Evolutionary conservation across 92 coral and sea anemone genomes (phyloP).

Genomic region (Epizoanthus ramosus): DNA sequence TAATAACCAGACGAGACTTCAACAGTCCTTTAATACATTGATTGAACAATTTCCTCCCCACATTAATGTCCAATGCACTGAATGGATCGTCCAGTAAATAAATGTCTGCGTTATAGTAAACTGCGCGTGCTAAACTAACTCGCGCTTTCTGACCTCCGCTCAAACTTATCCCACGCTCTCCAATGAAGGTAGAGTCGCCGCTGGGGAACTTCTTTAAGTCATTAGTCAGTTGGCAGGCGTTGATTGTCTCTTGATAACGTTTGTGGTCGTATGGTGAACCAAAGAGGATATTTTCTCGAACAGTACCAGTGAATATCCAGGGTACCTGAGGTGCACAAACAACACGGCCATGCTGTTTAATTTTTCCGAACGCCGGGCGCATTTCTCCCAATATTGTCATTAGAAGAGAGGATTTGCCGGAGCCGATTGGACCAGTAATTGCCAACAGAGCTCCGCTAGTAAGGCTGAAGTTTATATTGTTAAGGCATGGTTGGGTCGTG

Average conservation of each 20-base stretch:
- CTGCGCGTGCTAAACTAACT: conserved; percentile 50
- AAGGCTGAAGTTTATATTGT: conserved; percentile 30
- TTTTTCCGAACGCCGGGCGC: conserved; percentile 18
- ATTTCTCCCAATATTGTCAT: conserved; percentile 46
- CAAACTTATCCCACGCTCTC: conserved; percentile 42
- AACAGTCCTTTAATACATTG: conserved; percentile 35
- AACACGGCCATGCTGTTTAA: conserved; percentile 30
- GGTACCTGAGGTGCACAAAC: conserved; percentile 40
- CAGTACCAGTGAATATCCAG: conserved; percentile 48
- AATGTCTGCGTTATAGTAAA: conserved; percentile 46
- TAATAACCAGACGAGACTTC: conserved; percentile 14
- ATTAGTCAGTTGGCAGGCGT: conserved; percentile 32
- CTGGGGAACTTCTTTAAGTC: conserved; percentile 36
- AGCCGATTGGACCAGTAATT: conserved; percentile 44
- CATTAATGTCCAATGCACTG: conserved; percentile 35
- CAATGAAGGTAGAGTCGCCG: conserved; percentile 38
- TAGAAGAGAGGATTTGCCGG: conserved; percentile 44
- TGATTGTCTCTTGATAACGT: conserved; percentile 4
- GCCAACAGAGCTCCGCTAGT: conserved; percentile 34
- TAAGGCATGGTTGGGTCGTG: conserved; percentile 27
- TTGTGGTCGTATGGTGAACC: conserved; percentile 30
- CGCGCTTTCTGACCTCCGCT: conserved; percentile 55
- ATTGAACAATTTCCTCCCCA: conserved; percentile 29
- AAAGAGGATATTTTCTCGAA: conserved; percentile 43
- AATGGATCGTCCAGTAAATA: conserved; percentile 50